These are phyloP conservation scores for Euleptes europaea DNA, from an alignment of 2,113 vertebrate genomes.

Conservation along the genomic window DNA sequence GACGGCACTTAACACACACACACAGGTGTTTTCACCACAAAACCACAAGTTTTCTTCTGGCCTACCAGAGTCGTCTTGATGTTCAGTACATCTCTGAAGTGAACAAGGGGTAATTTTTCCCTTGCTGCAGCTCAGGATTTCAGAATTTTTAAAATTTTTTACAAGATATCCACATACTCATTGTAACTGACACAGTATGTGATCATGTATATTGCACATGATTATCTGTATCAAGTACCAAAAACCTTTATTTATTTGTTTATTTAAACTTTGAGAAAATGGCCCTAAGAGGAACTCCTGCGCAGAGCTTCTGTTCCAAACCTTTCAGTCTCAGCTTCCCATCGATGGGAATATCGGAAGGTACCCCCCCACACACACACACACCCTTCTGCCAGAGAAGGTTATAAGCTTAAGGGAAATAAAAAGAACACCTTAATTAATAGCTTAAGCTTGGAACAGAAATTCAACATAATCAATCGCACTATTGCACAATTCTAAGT, in stretches of 20 bases:
- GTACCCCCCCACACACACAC: no score
- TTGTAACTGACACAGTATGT: background rate
- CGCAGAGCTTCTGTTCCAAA: background rate
- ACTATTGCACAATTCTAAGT: background rate
- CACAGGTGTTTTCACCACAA: background rate
- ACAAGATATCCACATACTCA: background rate
- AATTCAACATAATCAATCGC: rapidly evolving
- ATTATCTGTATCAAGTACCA: background rate
- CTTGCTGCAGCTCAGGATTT: background rate
- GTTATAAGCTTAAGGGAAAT: background rate
- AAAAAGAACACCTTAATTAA: background rate
- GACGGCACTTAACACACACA: no score
- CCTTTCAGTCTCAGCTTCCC: background rate
- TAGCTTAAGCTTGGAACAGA: background rate
- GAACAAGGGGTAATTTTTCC: background rate
- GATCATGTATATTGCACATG: background rate
- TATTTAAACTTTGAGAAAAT: background rate
- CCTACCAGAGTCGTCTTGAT: background rate
- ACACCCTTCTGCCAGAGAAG: background rate
- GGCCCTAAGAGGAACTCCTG: background rate
- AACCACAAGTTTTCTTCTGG: background rate
- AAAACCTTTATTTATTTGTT: background rate
- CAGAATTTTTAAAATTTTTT: background rate
- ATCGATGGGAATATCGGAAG: background rate
- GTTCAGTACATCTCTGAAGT: background rate